Base-by-base conservation (phyloP, 2,888 invertebrate genomes). In the Epirrita christyi region DNA sequence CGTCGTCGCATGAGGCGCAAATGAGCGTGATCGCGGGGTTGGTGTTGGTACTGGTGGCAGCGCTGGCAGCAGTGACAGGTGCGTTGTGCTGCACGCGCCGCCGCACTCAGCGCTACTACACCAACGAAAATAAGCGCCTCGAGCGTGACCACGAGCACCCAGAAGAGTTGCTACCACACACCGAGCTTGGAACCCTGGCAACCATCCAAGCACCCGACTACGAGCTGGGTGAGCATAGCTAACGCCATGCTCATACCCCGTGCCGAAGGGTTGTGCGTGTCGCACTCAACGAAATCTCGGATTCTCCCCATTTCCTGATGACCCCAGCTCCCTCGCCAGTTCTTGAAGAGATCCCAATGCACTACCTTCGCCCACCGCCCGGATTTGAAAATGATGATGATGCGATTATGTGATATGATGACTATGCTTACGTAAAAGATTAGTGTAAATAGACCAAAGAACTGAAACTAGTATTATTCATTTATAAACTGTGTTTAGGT, bases 51-150 rank as follows among this genome's bases (percentile, higher is more conserved):
- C 78, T 85, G 14, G 81, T 89, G 10, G 85, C 89, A 0, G 78
- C 90, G 34, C 58, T 91, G 28, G 85, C 94, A 2, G 94, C 94
- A 0, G 92, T 93, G 36, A 90, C 94, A 0, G 92, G 92, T 0
- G 93, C 93, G 1, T 86, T 95, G 49, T 93, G 94, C 70, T 96
- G 95, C 71, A 94, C 95, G 68, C 93, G 95, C 41, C 94, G 94
- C 56, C 93, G 95, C 64, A 94, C 95, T 4, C 95, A 95, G 4
- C 94, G 94, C 44, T 97, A 97, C 83, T 96, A 96, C 80, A 97
- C 96, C 8, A 94, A 96, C 76, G 96, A 96, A 81, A 96, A 96
- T 77, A 94, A 95, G 64, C 77, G 88, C 1, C 77, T 83, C 6
- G 86, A 87, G 64, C 87, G 80, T 44, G 83, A 81, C 46, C 85